phyloP scores from a whole-genome alignment of 2,113 vertebrate genomes.

The Suncus etruscus region DNA sequence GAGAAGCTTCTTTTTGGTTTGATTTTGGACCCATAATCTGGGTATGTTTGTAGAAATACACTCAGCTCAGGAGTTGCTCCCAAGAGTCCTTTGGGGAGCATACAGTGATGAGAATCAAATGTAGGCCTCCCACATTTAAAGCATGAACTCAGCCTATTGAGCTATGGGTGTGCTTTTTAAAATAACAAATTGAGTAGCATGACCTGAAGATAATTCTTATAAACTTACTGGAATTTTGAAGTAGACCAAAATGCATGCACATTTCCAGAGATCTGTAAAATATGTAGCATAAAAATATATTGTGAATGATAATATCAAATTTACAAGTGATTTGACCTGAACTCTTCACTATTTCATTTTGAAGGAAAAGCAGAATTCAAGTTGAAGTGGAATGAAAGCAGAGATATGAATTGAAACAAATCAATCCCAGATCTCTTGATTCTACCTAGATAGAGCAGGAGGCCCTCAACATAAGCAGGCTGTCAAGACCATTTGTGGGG shows the following conservation, averaged over 20 bases:
- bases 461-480: neutral
- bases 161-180: too few relatives aligned
- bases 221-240: neutral
- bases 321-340: neutral
- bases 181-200: neutral
- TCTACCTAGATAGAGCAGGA: neutral
- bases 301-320: neutral
- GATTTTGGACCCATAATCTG: too few relatives aligned
- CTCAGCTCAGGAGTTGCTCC: too few relatives aligned
- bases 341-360: conserved; percentile 6
- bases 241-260: neutral
- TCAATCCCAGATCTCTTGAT: neutral
- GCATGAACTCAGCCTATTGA: too few relatives aligned
- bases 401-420: neutral
- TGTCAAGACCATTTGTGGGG: neutral
- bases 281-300: neutral
- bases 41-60: too few relatives aligned
- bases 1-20: neutral
- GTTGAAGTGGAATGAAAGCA: conserved; percentile 9
- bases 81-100: too few relatives aligned
- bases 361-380: neutral
- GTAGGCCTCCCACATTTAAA: too few relatives aligned
- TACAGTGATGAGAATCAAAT: too few relatives aligned
- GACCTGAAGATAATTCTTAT: neutral
- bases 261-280: conserved; percentile 28